Evolutionary conservation across 1,140 invertebrate genomes (phyloP), one percentile per base, ranked within the genome.

Genomic region (Dreissena polymorpha): DNA sequence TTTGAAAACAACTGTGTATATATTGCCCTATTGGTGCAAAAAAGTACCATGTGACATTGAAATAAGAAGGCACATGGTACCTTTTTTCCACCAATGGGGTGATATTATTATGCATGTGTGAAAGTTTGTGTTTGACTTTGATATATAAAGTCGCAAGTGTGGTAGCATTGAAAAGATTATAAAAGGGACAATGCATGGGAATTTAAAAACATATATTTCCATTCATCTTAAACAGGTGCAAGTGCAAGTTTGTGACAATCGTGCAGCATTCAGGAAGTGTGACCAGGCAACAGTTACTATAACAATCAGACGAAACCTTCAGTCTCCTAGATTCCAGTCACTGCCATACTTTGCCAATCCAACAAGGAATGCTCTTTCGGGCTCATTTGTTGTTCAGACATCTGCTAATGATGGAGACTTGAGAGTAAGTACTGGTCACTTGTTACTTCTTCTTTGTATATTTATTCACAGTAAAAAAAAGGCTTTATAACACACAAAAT

Each of bases 221-320:
- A 23, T 18, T 23, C 65, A 25, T 25, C 23, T 10, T 65, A 13
- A 51, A n/a, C 23, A 83, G 81, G n/a, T 75, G 2, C n/a, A 13
- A 39, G 27, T 83, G 18, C 50, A 55, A 77, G 81, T 83, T 1
- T 83, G 81, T 63, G 81, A 83, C 39, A 14, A 70, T 13, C 70
- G 79, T 18, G 74, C 71, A 55, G 2, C 49, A 27, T 71, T 39
- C 39, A n/a, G 12, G 13, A 57, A 64, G 25, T 83, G 81, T 71
- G 81, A 25, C 16, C 13, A 18, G 13, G 74, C 73, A n/a, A n/a
- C 23, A 10, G 81, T 73, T n/a, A 83, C 49, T 21, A 76, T 83
- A 6, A 75, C 63, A 13, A 57, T 83, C 21, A 39, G 16, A 25
- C 72, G 81, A 0, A 83, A 83, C 67, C 6, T 2, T 5, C 0